These are phyloP conservation scores for Luffia ferchaultella DNA, from an alignment of 2,888 invertebrate species.

Conservation along the genomic window DNA sequence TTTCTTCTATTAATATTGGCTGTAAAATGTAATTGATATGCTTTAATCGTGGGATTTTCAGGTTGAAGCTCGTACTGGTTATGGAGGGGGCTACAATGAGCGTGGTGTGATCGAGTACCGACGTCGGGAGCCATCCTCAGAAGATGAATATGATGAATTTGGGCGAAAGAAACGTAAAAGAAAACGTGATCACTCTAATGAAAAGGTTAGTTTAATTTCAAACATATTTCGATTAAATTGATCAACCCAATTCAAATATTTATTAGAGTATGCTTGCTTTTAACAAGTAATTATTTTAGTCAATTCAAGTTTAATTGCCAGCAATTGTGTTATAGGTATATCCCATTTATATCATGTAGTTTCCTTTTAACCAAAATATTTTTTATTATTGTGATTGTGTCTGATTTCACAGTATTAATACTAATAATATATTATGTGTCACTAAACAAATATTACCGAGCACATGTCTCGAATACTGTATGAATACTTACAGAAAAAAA, in stretches of 20 bases:
- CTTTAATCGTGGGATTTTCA: slow-evolving; percentile 26
- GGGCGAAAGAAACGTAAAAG: slow-evolving; percentile 72
- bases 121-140: slow-evolving; percentile 83
- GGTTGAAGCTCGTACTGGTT: slow-evolving; percentile 79
- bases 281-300: slow-evolving; percentile 14
- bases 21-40: no score
- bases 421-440: no score
- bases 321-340: no score
- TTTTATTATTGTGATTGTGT: no score
- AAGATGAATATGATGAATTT: slow-evolving; percentile 97
- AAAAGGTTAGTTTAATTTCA: slow-evolving; percentile 7
- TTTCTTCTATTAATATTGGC: no score
- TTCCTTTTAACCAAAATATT: no score
- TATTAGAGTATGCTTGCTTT: slow-evolving; percentile 5
- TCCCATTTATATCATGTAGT: no score
- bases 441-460: no score
- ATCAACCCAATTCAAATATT: slow-evolving; percentile 6
- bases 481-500: no score
- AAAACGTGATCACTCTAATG: slow-evolving; percentile 22
- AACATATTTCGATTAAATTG: neutral
- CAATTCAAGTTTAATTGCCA: no score
- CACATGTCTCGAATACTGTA: no score
- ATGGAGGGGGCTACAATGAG: slow-evolving; percentile 95
- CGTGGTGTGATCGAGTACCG: slow-evolving; percentile 96
- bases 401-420: no score